Base-by-base conservation (phyloP, 2,113 vertebrate genomes). In the Ceuthmochares aereus region DNA sequence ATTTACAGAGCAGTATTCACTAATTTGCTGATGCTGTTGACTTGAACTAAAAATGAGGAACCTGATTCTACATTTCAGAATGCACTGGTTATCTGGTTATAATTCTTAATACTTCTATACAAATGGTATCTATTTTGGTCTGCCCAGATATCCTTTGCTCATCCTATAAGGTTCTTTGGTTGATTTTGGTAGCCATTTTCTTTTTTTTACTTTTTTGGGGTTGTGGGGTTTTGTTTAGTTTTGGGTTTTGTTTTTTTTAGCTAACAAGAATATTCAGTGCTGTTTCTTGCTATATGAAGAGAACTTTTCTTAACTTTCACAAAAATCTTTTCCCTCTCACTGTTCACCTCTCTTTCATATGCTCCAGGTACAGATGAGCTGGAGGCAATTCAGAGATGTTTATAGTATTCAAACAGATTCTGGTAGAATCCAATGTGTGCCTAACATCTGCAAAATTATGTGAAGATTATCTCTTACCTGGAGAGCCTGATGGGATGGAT, bases 261-360 rank as follows among this genome's bases (percentile, higher is more conserved):
- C 67, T 81, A 36, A 68, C 64, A 72, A 64, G 66, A 85, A 9
- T 56, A n/a, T 67, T 88, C 40, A 36, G 22, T 76, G 45, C 59
- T 58, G 4, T 83, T 89, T 34, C 68, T 90, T 90, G 47, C 40
- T 94, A 92, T 95, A 20, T 82, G 68, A 94, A 78, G 59, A 89
- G 64, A 84, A 67, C 73, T 91, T 84, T 45, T 80, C 60, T 69
- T 82, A 73, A 79, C 49, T 81, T 81, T 6, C 75, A 78, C 45
- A 85, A 63, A 91, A 90, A 34, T 77, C 47, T 42, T 90, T 83
- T 66, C 16, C 63, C 30, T 73, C 29, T 87, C 29, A 13, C 51
- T 91, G 12, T 66, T 79, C 42, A 49, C 30, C 15, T 88, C 30
- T 88, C 25, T 85, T 85, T 90, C 32, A 20, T 67, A 26, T 79